Evolutionary conservation across 1,140 invertebrate genomes (phyloP).

Genomic region (Zaprionus africanus): DNA sequence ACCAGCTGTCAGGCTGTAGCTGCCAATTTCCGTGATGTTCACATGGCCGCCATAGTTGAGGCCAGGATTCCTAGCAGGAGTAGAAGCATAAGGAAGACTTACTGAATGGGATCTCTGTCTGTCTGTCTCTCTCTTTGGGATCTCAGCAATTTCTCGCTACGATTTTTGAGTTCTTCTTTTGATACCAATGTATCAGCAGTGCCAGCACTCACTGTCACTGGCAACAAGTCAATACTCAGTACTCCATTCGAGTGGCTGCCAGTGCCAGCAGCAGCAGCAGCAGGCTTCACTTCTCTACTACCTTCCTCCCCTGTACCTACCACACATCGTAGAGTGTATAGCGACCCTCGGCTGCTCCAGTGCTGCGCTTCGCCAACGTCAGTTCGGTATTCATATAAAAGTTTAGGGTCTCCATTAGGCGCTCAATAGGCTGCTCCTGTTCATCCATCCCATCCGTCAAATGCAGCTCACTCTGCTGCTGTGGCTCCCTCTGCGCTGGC

Average conservation of each 20-base stretch:
- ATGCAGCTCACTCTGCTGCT: slow-evolving; percentile 19
- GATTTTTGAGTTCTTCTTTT: background rate
- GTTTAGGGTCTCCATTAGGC: slow-evolving; percentile 78
- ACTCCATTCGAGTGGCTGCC: slow-evolving; percentile 13
- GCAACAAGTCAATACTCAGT: slow-evolving; percentile 44
- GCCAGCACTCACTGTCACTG: slow-evolving; percentile 22
- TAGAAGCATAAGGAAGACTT: background rate
- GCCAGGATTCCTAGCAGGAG: slow-evolving; percentile 84
- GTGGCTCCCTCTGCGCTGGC: too few relatives aligned
- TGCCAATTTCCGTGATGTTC: slow-evolving; percentile 85
- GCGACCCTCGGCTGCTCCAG: slow-evolving; percentile 37
- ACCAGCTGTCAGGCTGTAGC: slow-evolving; percentile 75
- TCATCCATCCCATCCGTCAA: slow-evolving; percentile 29
- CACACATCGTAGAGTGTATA: slow-evolving; percentile 78
- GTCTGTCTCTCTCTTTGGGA: background rate
- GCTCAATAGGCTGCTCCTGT: slow-evolving; percentile 68
- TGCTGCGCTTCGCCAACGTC: slow-evolving; percentile 73
- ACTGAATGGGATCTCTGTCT: background rate
- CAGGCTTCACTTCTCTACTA: background rate
- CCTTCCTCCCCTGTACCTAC: slow-evolving; percentile 45
- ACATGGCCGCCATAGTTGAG: slow-evolving; percentile 85
- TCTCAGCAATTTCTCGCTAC: background rate
- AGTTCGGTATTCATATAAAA: slow-evolving; percentile 83
- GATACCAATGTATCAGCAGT: slow-evolving; percentile 22
- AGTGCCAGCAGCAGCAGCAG: background rate